phyloP scores from a whole-genome alignment of 2,888 invertebrate species.

The Microctonus hyperodae region DNA sequence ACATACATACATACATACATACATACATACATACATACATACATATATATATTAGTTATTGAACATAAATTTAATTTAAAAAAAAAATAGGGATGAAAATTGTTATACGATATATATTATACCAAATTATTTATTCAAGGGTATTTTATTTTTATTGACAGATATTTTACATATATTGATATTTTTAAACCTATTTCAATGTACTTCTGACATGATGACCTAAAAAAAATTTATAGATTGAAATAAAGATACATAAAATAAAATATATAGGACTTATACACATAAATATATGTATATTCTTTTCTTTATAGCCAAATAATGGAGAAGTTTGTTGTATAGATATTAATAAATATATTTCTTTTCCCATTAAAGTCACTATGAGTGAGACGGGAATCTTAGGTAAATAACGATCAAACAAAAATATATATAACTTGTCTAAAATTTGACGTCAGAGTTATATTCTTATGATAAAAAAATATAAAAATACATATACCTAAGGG shows the following conservation, averaged over 20 bases:
- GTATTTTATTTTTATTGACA: neutral
- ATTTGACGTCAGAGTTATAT: neutral
- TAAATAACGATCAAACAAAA: constrained; percentile 1
- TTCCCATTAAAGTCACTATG: too few relatives aligned
- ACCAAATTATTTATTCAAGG: too few relatives aligned
- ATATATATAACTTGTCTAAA: neutral
- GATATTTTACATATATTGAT: neutral
- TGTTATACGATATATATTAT: too few relatives aligned
- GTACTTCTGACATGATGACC: neutral
- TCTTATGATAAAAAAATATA: neutral
- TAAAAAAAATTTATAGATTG: neutral
- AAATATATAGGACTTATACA: neutral
- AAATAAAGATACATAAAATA: neutral
- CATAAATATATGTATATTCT: neutral
- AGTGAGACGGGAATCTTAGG: too few relatives aligned
- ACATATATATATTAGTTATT: too few relatives aligned
- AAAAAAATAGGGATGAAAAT: too few relatives aligned
- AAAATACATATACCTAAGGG: neutral
- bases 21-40: neutral
- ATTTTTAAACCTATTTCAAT: neutral
- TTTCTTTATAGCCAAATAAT: too few relatives aligned
- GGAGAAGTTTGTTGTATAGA: too few relatives aligned
- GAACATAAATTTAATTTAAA: too few relatives aligned
- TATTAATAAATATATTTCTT: neutral
- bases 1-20: neutral